Conservation (phyloP, 1,140 invertebrate genomes). For the Mya arenaria region DNA sequence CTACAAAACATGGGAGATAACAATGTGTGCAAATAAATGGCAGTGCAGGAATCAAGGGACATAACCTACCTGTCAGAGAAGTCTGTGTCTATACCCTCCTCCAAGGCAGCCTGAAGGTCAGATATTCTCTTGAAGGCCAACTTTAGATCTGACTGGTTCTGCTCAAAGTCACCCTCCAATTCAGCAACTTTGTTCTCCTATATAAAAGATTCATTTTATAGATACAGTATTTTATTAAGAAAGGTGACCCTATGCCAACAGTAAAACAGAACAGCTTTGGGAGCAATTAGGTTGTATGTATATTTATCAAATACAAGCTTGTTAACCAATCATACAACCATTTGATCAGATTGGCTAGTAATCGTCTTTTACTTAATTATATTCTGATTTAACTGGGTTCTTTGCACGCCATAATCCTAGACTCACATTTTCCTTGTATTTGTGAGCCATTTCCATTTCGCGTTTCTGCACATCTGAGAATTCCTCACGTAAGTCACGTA, state of each 20-base stretch:
- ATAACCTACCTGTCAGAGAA: conserved; percentile 69
- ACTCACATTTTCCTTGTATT: conserved; percentile 81
- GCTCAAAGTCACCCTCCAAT: conserved; percentile 80
- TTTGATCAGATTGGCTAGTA: not conserved
- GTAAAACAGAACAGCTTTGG: too few species aligned
- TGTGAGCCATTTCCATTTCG: conserved; percentile 88
- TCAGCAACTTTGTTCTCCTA: conserved; percentile 79
- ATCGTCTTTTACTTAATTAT: not conserved
- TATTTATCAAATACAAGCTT: too few species aligned
- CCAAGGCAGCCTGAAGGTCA: conserved; percentile 92
- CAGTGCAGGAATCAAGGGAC: not conserved
- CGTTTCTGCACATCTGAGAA: conserved; percentile 85
- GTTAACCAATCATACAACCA: not conserved
- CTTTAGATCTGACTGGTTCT: conserved; percentile 86
- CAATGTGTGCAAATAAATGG: too few species aligned
- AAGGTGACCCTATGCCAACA: too few species aligned
- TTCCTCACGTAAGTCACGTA: conserved; percentile 89
- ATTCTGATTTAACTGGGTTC: not conserved
- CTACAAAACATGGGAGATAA: not conserved
- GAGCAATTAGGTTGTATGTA: too few species aligned
- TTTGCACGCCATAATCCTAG: too few species aligned
- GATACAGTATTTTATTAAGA: too few species aligned
- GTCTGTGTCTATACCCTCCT: conserved; percentile 83
- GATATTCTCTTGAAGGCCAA: conserved; percentile 92
- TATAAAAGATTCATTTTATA: too few species aligned